Percentiles rank a stretch among this genome's conserved stretches.
Evolutionary conservation across 2,888 invertebrate genomes (phyloP).

Genomic region (Eristalis pertinax): DNA sequence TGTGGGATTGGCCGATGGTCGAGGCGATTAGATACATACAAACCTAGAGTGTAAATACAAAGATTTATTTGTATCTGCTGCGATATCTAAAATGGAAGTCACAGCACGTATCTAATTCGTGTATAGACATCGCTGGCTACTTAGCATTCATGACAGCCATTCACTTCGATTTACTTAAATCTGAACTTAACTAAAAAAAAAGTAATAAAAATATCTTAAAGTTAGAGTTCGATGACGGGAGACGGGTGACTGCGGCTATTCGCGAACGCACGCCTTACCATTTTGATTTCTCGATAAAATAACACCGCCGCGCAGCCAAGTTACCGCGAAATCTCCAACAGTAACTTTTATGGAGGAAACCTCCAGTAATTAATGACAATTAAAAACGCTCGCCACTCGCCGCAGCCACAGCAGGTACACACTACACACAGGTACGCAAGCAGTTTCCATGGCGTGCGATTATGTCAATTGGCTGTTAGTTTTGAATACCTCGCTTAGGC

Average conservation of each 20-base stretch:
- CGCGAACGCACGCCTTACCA: constrained; percentile 56
- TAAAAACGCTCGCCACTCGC: constrained; percentile 49
- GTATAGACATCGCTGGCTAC: constrained; percentile 58
- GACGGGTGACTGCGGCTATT: constrained; percentile 33
- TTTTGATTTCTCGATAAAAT: constrained; percentile 65
- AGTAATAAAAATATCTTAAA: neutral
- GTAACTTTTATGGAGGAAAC: neutral
- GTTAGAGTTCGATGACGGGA: constrained; percentile 38
- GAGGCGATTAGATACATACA: constrained; percentile 47
- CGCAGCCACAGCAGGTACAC: neutral
- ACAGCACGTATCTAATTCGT: constrained; percentile 66
- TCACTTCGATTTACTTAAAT: constrained; percentile 41
- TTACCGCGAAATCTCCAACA: neutral
- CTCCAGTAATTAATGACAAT: constrained; percentile 58
- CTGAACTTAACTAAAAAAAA: constrained; percentile 8
- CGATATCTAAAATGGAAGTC: constrained; percentile 50
- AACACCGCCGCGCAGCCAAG: neutral
- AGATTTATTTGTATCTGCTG: constrained; percentile 36
- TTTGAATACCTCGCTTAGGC: constrained; percentile 26
- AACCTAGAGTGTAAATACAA: constrained; percentile 5
- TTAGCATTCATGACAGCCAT: constrained; percentile 63
- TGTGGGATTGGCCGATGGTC: constrained; percentile 63
- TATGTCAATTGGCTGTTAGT: constrained; percentile 55
- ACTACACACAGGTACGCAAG: neutral
- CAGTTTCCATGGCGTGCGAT: constrained; percentile 32